Evolutionary conservation across 1,140 invertebrate species (phyloP).

Genomic region (Anastrepha ludens): DNA sequence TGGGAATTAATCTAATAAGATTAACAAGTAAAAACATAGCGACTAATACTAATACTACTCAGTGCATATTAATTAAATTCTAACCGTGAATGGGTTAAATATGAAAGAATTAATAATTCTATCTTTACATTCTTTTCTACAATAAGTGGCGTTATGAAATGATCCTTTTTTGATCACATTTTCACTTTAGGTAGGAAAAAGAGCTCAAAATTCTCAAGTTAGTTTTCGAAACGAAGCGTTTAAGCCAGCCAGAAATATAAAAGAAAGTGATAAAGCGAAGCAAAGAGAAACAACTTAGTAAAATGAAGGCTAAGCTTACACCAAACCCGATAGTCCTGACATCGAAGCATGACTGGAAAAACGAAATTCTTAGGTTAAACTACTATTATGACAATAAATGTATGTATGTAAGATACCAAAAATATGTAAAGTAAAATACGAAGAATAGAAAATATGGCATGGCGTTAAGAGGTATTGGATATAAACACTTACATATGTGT

Average conservation of each 20-base stretch:
- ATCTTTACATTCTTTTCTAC: no score
- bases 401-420: background rate
- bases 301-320: constrained; percentile 72
- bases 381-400: background rate
- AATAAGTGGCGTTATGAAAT: no score
- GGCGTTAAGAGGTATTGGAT: background rate
- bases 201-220: background rate
- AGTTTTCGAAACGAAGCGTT: background rate
- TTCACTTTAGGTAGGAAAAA: background rate
- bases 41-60: no score
- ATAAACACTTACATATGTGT: background rate
- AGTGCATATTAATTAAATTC: no score
- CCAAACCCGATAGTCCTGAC: constrained; percentile 74
- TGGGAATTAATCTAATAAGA: no score
- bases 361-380: constrained; percentile 49
- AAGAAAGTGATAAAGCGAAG: constrained; percentile 60
- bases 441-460: background rate
- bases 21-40: no score
- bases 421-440: background rate
- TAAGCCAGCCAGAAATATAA: background rate
- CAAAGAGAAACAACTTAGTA: constrained; percentile 19
- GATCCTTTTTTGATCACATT: no score
- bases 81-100: no score
- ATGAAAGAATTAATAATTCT: no score
- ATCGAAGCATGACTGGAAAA: constrained; percentile 76